phyloP scores from a whole-genome alignment of 2,888 invertebrate species.

The Notodonta ziczac region DNA sequence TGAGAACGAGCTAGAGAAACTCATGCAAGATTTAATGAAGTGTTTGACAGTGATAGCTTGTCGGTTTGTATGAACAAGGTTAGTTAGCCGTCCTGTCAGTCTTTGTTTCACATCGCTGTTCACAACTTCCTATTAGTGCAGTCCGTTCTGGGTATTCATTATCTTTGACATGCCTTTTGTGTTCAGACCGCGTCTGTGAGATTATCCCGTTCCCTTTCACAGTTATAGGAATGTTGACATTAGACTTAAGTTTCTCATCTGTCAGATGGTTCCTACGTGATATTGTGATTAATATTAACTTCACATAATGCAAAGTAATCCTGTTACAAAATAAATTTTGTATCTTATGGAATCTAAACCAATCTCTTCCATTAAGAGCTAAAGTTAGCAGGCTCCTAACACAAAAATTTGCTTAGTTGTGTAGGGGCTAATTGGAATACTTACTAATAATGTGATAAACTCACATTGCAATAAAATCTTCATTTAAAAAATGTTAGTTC shows the following conservation, averaged over 20 bases:
- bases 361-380: no score
- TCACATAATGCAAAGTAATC: no score
- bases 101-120: slow-evolving; percentile 8
- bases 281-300: no score
- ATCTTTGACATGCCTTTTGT: slow-evolving; percentile 15
- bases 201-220: slow-evolving; percentile 5
- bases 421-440: no score
- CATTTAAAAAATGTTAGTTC: no score
- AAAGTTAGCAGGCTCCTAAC: no score
- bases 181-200: neutral
- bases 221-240: neutral
- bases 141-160: slow-evolving; percentile 9
- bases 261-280: no score
- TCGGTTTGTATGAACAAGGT: slow-evolving; percentile 9
- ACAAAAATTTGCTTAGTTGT: no score
- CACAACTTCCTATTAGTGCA: slow-evolving; percentile 7
- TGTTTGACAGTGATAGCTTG: slow-evolving; percentile 15
- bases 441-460: no score
- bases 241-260: neutral
- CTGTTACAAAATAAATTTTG: no score
- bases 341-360: no score
- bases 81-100: slow-evolving; percentile 10
- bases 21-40: slow-evolving; percentile 15
- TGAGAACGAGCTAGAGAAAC: slow-evolving; percentile 1
- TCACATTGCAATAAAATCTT: no score